Conservation (phyloP, 2,113 vertebrate species). For the Trematomus loennbergii region DNA sequence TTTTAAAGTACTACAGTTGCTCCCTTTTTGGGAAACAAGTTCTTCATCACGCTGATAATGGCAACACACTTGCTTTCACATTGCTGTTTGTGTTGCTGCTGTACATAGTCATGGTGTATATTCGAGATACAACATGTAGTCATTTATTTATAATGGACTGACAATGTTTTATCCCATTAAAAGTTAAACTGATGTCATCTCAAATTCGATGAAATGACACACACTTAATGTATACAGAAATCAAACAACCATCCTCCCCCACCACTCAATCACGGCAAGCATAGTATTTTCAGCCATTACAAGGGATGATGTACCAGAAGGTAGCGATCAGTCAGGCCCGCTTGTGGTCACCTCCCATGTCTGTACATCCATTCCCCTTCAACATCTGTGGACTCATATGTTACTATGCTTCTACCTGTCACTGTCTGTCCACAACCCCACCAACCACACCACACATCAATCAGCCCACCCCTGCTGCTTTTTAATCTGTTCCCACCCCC, state of each 20-base stretch:
- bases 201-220: neutral
- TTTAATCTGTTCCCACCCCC: constrained; percentile 74
- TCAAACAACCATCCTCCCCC: constrained; percentile 10
- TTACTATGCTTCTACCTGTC: constrained; percentile 70
- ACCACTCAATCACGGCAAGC: constrained; percentile 2
- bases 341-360: constrained; percentile 48
- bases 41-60: no score
- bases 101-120: neutral
- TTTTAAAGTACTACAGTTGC: constrained; percentile 3
- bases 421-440: constrained; percentile 62
- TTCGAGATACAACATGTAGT: neutral
- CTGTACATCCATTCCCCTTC: constrained; percentile 49
- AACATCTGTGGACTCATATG: constrained; percentile 72
- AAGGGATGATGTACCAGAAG: constrained; percentile 55
- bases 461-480: constrained; percentile 72
- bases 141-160: neutral
- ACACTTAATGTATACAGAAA: neutral
- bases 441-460: constrained; percentile 68
- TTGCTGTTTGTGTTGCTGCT: neutral
- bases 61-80: neutral
- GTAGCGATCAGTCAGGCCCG: constrained; percentile 57
- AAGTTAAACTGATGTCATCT: neutral
- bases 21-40: neutral
- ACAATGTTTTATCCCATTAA: constrained; percentile 6
- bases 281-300: constrained; percentile 19